Evolutionary conservation across 2,888 invertebrate genomes (phyloP), one percentile per base, ranked within the genome.

Genomic region (Caenorhabditis auriculariae): DNA sequence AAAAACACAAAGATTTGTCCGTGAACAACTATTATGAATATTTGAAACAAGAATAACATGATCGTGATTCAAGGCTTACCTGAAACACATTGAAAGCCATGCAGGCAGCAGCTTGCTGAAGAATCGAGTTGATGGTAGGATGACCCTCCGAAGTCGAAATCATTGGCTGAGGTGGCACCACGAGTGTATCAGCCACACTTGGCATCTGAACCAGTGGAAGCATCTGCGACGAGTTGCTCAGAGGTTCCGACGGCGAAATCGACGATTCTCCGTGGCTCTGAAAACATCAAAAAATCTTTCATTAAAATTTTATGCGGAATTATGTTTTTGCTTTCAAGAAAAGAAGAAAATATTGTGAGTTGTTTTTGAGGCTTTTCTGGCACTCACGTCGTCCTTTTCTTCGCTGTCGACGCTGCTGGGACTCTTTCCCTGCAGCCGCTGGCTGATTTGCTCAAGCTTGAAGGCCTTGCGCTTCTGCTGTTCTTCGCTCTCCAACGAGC

Each of bases 401-500:
- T 56, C 54, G 46, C 74, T 45, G 57, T 64, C 54, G 54, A 57
- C 52, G 54, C 55, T 56, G 32, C 55, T 41, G 21, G 70, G 65
- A 21, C 65, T 65, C 41, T 76, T 75, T 23, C 56, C 69, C 28
- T 63, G 74, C 37, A 78, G 63, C 6, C 61, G 38, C 28, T 58
- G 64, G 6, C 72, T 64, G 51, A 80, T 76, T 32, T 74, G 69
- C 66, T 91, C 90, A 50, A 93, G 83, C 75, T 91, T 91, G 75
- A 88, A 88, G 0, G 92, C 91, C 47, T 88, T 88, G 0, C 91
- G 91, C 83, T 93, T 94, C 71, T 93, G 88, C 15, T 26, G 7
- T 15, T 64, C 69, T 26, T 69, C 67, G 27, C 63, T 61, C 17
- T 41, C 54, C 1, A 60, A 56, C 27, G 44, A 49, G 29, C 26